A percentile compares a stretch with the other conserved stretches of the same genome.
phyloP scores from a whole-genome alignment of 2,113 vertebrate genomes.

The Gyps fulvus region DNA sequence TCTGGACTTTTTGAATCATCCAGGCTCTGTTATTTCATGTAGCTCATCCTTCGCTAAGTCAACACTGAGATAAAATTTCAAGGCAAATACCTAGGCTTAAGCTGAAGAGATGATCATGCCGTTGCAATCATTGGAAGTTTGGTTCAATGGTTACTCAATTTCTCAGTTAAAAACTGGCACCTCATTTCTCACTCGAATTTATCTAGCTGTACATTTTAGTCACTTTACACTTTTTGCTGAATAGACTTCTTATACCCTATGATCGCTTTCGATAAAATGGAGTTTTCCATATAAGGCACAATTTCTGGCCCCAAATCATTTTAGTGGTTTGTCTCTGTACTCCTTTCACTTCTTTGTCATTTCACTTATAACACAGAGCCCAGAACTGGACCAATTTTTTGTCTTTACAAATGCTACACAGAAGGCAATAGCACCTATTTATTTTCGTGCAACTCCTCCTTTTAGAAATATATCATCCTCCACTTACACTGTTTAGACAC shows the following conservation, averaged over 20 bases:
- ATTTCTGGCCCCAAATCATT: not conserved
- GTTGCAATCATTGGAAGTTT: rapidly evolving
- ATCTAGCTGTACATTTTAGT: not conserved
- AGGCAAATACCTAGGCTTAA: not conserved
- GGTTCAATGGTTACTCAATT: not conserved
- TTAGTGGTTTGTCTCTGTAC: not conserved
- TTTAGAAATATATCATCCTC: not conserved
- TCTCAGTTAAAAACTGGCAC: not conserved
- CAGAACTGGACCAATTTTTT: not conserved
- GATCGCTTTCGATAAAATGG: not conserved
- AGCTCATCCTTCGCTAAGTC: not conserved
- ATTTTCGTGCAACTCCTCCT: not conserved
- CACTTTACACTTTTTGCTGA: not conserved
- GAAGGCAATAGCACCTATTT: not conserved
- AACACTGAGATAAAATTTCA: not conserved
- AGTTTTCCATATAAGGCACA: not conserved
- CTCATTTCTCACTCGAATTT: not conserved
- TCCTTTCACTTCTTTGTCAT: not conserved
- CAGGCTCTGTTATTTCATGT: not conserved
- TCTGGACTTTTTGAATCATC: not conserved
- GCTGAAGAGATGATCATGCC: not conserved
- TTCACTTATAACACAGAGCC: not conserved
- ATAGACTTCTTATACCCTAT: too few species aligned
- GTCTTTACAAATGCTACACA: not conserved
- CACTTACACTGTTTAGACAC: not conserved